These are phyloP conservation scores for Trachymyrmex septentrionalis DNA, from an alignment of 1,140 invertebrate species.

Conservation along the genomic window DNA sequence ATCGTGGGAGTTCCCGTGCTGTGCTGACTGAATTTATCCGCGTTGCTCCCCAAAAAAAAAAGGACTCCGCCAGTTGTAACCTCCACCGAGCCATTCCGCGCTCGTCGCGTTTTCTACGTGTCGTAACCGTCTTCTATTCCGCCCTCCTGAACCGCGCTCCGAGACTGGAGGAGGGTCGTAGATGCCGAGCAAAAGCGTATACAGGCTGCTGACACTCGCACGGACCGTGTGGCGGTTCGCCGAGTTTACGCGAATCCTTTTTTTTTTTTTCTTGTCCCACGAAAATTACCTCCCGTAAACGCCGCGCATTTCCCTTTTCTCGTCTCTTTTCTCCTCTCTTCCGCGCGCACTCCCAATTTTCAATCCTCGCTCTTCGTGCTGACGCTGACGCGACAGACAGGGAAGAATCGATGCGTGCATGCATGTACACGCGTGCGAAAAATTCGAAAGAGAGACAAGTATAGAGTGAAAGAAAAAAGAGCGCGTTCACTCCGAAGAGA, in stretches of 20 bases:
- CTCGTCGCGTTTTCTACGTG: slow-evolving; percentile 57
- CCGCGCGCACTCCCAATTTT: slow-evolving; percentile 1
- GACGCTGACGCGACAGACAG: not conserved
- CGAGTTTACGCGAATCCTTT: slow-evolving; percentile 65
- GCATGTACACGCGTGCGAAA: slow-evolving; percentile 11
- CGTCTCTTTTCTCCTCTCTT: too few relatives aligned
- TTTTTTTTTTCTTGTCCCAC: slow-evolving; percentile 35
- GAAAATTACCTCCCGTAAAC: slow-evolving; percentile 55
- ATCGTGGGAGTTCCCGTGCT: slow-evolving; percentile 34
- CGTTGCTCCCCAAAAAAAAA: slow-evolving; percentile 11
- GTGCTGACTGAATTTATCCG: slow-evolving; percentile 59
- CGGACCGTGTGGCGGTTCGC: slow-evolving; percentile 46
- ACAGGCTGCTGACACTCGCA: slow-evolving; percentile 49
- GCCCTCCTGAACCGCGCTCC: slow-evolving; percentile 26
- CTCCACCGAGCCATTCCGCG: slow-evolving; percentile 18
- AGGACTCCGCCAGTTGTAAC: not conserved
- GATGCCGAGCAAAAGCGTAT: slow-evolving; percentile 31
- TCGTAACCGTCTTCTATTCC: slow-evolving; percentile 45
- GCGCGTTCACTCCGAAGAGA: not conserved
- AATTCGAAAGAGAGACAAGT: slow-evolving; percentile 13
- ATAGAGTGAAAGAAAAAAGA: not conserved
- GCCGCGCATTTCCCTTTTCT: not conserved
- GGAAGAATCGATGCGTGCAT: not conserved
- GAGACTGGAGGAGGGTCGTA: slow-evolving; percentile 41
- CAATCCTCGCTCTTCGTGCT: slow-evolving; percentile 41